phyloP scores from a whole-genome alignment of 1,140 invertebrate species.

The Euura lappo region DNA sequence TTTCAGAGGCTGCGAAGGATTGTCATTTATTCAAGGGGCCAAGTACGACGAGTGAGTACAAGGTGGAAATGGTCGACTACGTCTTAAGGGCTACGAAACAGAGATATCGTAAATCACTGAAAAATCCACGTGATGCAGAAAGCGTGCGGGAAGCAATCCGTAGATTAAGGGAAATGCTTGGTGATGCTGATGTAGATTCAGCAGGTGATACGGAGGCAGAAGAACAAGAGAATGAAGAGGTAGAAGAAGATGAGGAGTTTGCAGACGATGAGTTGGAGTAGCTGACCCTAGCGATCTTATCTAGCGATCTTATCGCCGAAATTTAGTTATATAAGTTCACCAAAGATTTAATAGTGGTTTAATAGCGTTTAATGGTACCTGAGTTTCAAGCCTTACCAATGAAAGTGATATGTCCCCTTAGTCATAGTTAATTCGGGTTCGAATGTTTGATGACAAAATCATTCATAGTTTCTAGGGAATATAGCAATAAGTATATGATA shows the following conservation, averaged over 20 bases:
- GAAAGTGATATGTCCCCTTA: neutral
- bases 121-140: constrained; percentile 2
- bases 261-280: neutral
- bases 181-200: neutral
- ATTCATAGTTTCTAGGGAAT: neutral
- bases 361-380: neutral
- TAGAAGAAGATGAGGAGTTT: neutral
- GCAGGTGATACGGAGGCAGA: neutral
- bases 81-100: neutral
- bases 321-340: neutral
- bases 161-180: neutral
- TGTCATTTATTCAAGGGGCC: neutral
- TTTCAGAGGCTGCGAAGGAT: constrained; percentile 2
- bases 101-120: neutral
- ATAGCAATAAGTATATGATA: neutral
- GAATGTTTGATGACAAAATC: neutral
- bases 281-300: neutral
- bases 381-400: neutral
- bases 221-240: neutral
- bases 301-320: neutral
- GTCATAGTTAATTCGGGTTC: neutral
- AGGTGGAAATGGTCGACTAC: neutral
- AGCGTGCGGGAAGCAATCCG: neutral
- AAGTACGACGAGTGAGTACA: neutral
- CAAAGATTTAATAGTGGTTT: neutral